phyloP scores from a whole-genome alignment of 2,888 invertebrate genomes.

The Coenonympha glycerion region DNA sequence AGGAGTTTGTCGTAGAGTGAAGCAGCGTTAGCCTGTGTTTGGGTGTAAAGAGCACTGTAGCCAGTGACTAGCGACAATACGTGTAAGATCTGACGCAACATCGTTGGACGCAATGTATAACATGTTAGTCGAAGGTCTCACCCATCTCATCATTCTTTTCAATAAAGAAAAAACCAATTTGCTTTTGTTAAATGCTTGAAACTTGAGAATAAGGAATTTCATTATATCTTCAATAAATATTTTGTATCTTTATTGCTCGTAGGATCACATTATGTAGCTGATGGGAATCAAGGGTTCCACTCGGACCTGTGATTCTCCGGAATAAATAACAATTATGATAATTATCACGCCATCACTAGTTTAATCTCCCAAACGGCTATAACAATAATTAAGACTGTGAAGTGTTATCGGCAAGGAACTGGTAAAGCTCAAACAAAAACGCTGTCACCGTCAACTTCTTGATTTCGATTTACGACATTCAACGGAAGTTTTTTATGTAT shows the following conservation, averaged over 20 bases:
- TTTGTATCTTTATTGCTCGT: conserved; percentile 27
- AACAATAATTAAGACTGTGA: conserved; percentile 67
- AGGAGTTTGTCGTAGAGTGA: no score
- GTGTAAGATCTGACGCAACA: no score
- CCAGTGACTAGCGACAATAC: no score
- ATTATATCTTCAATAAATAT: conserved; percentile 23
- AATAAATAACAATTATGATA: conserved; percentile 63
- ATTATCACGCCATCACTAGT: conserved; percentile 59
- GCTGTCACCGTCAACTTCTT: conserved; percentile 53
- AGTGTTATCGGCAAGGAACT: conserved; percentile 60
- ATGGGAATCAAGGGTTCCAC: conserved; percentile 31
- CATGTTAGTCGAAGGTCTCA: no score
- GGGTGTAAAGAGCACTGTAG: no score
- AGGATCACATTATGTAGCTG: conserved; percentile 9
- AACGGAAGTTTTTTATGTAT: conserved; percentile 35
- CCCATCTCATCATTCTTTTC: no score
- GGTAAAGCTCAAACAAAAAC: conserved; percentile 68
- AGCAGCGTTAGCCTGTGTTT: no score
- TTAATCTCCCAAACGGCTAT: conserved; percentile 49
- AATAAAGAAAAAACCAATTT: no score
- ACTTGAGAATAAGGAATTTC: conserved; percentile 6
- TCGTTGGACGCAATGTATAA: no score
- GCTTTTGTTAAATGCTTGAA: background rate
- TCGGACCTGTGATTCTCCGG: conserved; percentile 40
- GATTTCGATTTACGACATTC: conserved; percentile 56